phyloP scores from a whole-genome alignment of 2,888 invertebrate genomes.

The Oxytorus armatus region DNA sequence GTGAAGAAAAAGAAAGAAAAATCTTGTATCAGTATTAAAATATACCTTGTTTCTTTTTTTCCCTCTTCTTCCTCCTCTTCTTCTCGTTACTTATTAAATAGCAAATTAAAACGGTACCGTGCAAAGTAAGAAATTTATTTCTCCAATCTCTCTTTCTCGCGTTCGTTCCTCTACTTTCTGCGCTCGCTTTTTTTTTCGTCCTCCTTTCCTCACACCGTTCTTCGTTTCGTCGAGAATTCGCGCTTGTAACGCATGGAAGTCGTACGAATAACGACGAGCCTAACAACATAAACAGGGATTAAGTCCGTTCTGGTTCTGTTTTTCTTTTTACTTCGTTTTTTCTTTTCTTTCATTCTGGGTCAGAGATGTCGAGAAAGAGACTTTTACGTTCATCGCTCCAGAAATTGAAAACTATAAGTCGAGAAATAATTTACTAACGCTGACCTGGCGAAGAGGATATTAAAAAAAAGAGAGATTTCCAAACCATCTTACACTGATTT shows the following conservation, averaged over 20 bases:
- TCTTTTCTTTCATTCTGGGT: slow-evolving; percentile 63
- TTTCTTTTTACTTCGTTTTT: slow-evolving; percentile 1
- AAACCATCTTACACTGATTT: no score
- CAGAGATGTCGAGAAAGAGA: slow-evolving; percentile 30
- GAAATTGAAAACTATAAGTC: slow-evolving; percentile 29
- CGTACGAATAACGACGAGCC: slow-evolving; percentile 36
- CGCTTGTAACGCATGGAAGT: slow-evolving; percentile 32
- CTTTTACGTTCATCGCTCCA: slow-evolving; percentile 20
- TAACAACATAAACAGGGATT: slow-evolving; percentile 46
- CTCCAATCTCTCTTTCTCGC: slow-evolving; percentile 8
- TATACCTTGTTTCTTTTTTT: slow-evolving; percentile 21
- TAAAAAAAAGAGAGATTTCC: no score
- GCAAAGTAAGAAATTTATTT: slow-evolving; percentile 9
- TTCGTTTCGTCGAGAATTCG: slow-evolving; percentile 19
- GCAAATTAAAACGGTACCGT: slow-evolving; percentile 45
- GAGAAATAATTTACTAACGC: no score
- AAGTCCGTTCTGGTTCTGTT: slow-evolving; percentile 48
- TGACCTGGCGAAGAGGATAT: no score
- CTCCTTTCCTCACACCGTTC: slow-evolving; percentile 5
- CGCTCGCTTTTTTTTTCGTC: not conserved
- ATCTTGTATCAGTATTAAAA: slow-evolving; percentile 15
- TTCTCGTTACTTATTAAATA: slow-evolving; percentile 3
- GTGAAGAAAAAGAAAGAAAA: slow-evolving; percentile 26
- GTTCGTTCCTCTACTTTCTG: not conserved
- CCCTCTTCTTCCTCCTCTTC: not conserved